Percentiles rank a stretch among this genome's conserved stretches.
Conservation (phyloP, 2,113 vertebrate genomes). For the Aegotheles bennettii region DNA sequence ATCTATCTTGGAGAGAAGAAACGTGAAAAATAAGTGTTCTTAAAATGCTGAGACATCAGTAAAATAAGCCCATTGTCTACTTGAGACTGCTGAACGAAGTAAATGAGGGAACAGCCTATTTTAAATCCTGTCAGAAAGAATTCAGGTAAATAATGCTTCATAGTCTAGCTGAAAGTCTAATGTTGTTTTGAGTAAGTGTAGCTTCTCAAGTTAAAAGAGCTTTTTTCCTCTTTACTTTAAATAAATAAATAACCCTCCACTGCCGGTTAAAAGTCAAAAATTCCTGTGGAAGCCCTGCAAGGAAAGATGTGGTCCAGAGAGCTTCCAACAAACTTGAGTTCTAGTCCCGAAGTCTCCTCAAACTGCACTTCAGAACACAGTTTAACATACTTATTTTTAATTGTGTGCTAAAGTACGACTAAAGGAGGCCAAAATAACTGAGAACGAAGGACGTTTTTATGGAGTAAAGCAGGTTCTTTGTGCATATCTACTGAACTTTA, state of each 20-base stretch:
- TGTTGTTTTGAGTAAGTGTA: background rate
- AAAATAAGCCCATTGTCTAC: background rate
- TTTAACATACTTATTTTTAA: background rate
- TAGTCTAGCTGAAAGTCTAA: background rate
- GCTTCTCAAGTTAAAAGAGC: background rate
- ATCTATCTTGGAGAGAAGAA: background rate
- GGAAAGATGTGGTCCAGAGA: background rate
- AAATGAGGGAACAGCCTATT: background rate
- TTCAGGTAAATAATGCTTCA: background rate
- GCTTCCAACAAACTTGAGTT: background rate
- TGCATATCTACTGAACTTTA: background rate
- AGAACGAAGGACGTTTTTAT: background rate
- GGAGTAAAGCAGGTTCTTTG: background rate
- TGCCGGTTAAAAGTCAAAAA: background rate
- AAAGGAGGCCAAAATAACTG: background rate
- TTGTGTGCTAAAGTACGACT: background rate
- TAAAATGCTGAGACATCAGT: background rate
- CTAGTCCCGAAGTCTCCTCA: background rate
- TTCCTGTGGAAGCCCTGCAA: background rate
- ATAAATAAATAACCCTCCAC: background rate
- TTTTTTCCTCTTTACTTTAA: background rate
- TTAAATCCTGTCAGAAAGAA: background rate
- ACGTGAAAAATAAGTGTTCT: background rate
- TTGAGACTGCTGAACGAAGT: background rate
- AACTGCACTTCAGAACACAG: background rate